phyloP scores from a whole-genome alignment of 2,888 invertebrate genomes.

The Drosophila crucigera region DNA sequence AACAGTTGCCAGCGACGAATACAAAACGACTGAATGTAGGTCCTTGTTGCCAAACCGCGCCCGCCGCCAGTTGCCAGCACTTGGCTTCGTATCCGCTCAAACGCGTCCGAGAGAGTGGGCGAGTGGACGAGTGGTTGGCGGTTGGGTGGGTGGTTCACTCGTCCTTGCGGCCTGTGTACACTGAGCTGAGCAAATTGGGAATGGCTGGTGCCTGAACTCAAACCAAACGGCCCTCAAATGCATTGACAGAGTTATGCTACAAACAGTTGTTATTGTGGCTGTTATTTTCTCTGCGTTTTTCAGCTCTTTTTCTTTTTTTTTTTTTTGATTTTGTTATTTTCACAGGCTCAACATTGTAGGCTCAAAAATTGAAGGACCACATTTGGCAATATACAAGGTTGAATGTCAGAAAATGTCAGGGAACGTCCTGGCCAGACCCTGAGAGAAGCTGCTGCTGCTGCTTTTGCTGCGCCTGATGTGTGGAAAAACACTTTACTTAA shows the following conservation, averaged over 20 bases:
- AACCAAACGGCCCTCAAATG: constrained; percentile 76
- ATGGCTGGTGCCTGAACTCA: constrained; percentile 37
- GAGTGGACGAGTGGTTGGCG: constrained; percentile 2
- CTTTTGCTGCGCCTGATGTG: constrained; percentile 13
- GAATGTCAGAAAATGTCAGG: constrained; percentile 69
- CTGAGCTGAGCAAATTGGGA: constrained; percentile 54
- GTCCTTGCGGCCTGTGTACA: constrained; percentile 64
- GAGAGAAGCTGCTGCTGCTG: constrained; percentile 50
- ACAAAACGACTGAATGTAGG: constrained; percentile 71
- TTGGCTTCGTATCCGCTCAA: constrained; percentile 47
- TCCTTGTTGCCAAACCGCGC: constrained; percentile 77
- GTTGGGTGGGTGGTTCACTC: constrained; percentile 28
- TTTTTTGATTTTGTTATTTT: constrained; percentile 22
- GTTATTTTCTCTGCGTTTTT: constrained; percentile 24
- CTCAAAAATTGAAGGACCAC: constrained; percentile 74
- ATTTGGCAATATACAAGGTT: constrained; percentile 77
- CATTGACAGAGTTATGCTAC: constrained; percentile 78
- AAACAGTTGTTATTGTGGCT: constrained; percentile 27
- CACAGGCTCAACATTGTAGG: constrained; percentile 70
- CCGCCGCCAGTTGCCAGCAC: constrained; percentile 50
- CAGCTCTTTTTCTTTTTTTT: constrained; percentile 13
- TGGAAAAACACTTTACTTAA: constrained; percentile 43
- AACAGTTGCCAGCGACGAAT: constrained; percentile 34
- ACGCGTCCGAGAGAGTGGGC: constrained; percentile 16
- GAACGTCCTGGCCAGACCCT: constrained; percentile 38